Evolutionary conservation across 2,888 invertebrate species (phyloP).

Genomic region (Diabrotica balteata): DNA sequence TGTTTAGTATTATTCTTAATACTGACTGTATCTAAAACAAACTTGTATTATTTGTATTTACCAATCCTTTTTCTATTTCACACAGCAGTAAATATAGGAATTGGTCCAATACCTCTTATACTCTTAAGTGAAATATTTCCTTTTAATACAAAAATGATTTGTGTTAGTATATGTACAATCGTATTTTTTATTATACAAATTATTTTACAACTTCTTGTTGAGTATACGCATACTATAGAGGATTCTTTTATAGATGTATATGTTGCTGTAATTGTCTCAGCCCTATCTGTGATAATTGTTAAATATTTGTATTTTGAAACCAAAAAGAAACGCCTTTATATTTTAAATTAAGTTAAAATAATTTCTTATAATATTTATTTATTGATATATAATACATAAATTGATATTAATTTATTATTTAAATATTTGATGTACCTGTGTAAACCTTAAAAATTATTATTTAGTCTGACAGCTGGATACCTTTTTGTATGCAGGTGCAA

Average conservation of each 20-base stretch:
- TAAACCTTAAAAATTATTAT: too few relatives aligned
- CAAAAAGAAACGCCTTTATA: background rate
- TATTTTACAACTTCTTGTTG: too few relatives aligned
- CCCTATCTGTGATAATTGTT: background rate
- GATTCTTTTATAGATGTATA: background rate
- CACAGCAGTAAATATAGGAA: background rate
- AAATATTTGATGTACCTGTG: too few relatives aligned
- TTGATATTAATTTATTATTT: too few relatives aligned
- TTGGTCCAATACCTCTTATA: background rate
- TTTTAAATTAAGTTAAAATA: too few relatives aligned
- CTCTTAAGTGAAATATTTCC: background rate
- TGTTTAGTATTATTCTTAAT: background rate
- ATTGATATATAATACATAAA: too few relatives aligned
- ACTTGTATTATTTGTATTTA: too few relatives aligned
- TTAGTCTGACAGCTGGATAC: too few relatives aligned
- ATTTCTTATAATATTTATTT: too few relatives aligned
- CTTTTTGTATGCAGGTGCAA: too few relatives aligned
- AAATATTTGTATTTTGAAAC: conserved; percentile 10
- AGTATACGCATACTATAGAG: too few relatives aligned
- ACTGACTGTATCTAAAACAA: background rate
- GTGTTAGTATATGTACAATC: background rate
- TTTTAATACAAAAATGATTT: background rate
- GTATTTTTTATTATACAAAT: background rate
- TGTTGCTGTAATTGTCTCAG: background rate
- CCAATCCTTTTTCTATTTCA: background rate